Percentiles rank a stretch among this genome's conserved stretches.
phyloP scores from a whole-genome alignment of 1,140 invertebrate genomes.

The Probaryconus sp. region DNA sequence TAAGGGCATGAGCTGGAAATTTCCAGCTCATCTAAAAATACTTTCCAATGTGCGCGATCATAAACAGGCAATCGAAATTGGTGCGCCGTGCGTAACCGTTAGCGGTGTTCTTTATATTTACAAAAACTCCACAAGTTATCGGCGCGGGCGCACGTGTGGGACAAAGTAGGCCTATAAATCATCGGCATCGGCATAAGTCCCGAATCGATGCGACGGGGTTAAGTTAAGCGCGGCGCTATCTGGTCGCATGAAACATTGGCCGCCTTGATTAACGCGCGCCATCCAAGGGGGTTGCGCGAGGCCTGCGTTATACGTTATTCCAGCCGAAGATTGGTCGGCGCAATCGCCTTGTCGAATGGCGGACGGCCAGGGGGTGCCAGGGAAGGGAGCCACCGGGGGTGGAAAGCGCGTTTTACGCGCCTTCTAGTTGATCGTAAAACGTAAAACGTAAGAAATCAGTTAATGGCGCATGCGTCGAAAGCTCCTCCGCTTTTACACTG shows the following conservation, averaged over 20 bases:
- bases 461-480: slow-evolving; percentile 12
- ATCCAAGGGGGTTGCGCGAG: neutral
- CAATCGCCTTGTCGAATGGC: slow-evolving; percentile 28
- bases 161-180: slow-evolving; percentile 30
- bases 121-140: slow-evolving; percentile 11
- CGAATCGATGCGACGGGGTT: slow-evolving; percentile 30
- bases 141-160: slow-evolving; percentile 15
- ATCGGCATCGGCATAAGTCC: slow-evolving; percentile 30
- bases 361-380: neutral
- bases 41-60: neutral
- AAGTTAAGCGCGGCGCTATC: slow-evolving; percentile 37
- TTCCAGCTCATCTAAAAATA: slow-evolving; percentile 15
- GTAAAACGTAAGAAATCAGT: slow-evolving; percentile 30
- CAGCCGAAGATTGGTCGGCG: slow-evolving; percentile 25
- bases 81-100: neutral
- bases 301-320: neutral
- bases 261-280: slow-evolving; percentile 27
- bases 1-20: slow-evolving; percentile 12
- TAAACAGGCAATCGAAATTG: slow-evolving; percentile 27
- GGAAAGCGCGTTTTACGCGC: neutral
- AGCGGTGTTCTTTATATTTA: slow-evolving; percentile 25
- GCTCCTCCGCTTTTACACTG: slow-evolving; percentile 1
- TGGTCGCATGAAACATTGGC: slow-evolving; percentile 34
- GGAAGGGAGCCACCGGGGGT: neutral
- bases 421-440: slow-evolving; percentile 33